Evolutionary conservation across 1,140 invertebrate species (phyloP), one percentile per base, ranked within the genome.

Genomic region (Sycophila sp.): DNA sequence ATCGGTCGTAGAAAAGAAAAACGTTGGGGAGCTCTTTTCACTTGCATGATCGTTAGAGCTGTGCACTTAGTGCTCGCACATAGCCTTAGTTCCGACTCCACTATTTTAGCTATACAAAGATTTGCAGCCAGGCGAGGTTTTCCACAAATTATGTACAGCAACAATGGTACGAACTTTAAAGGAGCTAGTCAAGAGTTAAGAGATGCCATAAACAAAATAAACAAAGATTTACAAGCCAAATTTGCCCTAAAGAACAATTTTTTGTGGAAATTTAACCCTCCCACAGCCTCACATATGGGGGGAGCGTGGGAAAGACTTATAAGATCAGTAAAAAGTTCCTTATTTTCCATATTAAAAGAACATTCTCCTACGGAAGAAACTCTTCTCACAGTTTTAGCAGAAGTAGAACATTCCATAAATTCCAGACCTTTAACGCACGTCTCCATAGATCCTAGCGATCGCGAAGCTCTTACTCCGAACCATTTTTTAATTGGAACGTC

Each of bases 151-250:
- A 30, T 80, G 1, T 73, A 66, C n/a, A 69, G 73, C 0, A 78
- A 80, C 40, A 78, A 78, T 58, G 78, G 75, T 0, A 79, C 76
- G 0, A 83, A 80, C 56, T 65, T 81, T 26, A 51, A 74, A 13
- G 80, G 80, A 1, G 76, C 80, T 10, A 62, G 77, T 17, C 69
- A 49, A 1, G 76, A 78, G 24, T 45, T 83, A 3, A 26, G 42
- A 22, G 71, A 68, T 28, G 60, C 69, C 0, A 17, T 75, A 10
- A 8, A 59, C 15, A 70, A 69, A 13, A 17, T 78, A 24, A 47
- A 76, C 26, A 26, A 40, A 4, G 55, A 58, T 1, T 22, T 13
- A n/a, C 53, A 79, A 47, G 4, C 17, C 11, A 15, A 45, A 5
- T 49, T 47, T 15, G 40, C 40, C 7, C n/a, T 38, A 0, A 63